phyloP scores from a whole-genome alignment of 2,797 vertebrate species.

The Melanogrammus aeglefinus region DNA sequence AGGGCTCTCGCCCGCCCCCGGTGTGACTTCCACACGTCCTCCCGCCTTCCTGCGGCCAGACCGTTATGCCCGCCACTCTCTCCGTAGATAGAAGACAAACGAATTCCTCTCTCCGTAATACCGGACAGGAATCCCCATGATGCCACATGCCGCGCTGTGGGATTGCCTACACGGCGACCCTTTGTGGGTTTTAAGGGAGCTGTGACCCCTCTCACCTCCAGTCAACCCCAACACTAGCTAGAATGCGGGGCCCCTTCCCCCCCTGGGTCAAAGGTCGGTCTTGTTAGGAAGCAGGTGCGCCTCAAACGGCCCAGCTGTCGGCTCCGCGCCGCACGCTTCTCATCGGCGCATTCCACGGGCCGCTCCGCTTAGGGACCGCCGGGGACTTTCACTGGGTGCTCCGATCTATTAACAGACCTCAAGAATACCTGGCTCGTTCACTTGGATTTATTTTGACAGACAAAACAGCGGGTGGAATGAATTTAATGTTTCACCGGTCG shows the following conservation, averaged over 20 bases:
- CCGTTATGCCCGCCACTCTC: not conserved
- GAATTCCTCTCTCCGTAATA: constrained; percentile 29
- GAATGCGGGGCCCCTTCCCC: constrained; percentile 52
- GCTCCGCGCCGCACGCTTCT: constrained; percentile 2
- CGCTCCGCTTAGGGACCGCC: constrained; percentile 47
- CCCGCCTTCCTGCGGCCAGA: not conserved
- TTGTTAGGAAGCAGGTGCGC: constrained; percentile 78
- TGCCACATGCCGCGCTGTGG: constrained; percentile 50
- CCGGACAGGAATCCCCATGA: constrained; percentile 13
- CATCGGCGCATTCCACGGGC: constrained; percentile 64
- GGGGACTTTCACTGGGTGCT: constrained; percentile 43
- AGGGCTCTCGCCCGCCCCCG: too few species aligned
- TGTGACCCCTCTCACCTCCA: constrained; percentile 59
- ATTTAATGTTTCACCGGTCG: too few species aligned
- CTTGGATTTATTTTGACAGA: too few species aligned
- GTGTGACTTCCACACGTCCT: not conserved
- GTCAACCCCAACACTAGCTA: constrained; percentile 72
- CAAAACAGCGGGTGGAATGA: too few species aligned
- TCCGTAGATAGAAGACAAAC: constrained; percentile 22
- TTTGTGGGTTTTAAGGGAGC: constrained; percentile 68
- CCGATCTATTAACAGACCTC: constrained; percentile 25
- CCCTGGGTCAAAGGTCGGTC: constrained; percentile 54
- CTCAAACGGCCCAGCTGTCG: constrained; percentile 67
- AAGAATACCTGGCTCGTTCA: not conserved
- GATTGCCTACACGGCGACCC: constrained; percentile 65